Conservation (phyloP, 2,888 invertebrate species). For the Trichogramma dendrolimi region DNA sequence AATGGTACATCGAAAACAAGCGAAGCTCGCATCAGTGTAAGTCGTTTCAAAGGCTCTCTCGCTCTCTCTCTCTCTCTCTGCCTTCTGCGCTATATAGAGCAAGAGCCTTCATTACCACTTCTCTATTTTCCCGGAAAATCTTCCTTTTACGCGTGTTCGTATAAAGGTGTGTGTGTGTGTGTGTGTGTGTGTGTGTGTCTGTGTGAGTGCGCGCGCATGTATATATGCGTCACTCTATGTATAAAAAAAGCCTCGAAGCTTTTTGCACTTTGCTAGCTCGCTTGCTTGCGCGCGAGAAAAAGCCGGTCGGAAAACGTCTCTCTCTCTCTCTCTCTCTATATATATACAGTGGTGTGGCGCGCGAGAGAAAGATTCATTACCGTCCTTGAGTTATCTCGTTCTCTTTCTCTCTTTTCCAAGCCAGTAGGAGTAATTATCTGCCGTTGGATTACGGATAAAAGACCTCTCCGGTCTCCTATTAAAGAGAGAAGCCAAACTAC, state of each 20-base stretch:
- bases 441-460: constrained; percentile 45
- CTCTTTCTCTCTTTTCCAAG: constrained; percentile 20
- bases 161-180: too few species aligned
- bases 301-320: too few species aligned
- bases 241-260: constrained; percentile 5
- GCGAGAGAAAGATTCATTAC: constrained; percentile 40
- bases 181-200: constrained; percentile 7
- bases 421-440: constrained; percentile 46
- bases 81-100: not conserved
- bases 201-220: constrained; percentile 5
- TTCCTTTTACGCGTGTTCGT: too few species aligned
- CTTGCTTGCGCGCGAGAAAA: constrained; percentile 7
- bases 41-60: constrained; percentile 16
- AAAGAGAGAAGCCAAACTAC: constrained; percentile 23
- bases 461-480: constrained; percentile 33
- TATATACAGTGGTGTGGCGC: too few species aligned
- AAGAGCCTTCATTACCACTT: not conserved
- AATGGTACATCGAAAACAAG: too few species aligned
- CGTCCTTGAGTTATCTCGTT: constrained; percentile 40
- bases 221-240: constrained; percentile 8
- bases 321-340: too few species aligned
- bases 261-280: constrained; percentile 20
- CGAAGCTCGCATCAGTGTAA: too few species aligned
- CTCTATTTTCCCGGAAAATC: too few species aligned
- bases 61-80: not conserved